phyloP scores from a whole-genome alignment of 1,140 invertebrate genomes.

The Cecropterus lyciades region DNA sequence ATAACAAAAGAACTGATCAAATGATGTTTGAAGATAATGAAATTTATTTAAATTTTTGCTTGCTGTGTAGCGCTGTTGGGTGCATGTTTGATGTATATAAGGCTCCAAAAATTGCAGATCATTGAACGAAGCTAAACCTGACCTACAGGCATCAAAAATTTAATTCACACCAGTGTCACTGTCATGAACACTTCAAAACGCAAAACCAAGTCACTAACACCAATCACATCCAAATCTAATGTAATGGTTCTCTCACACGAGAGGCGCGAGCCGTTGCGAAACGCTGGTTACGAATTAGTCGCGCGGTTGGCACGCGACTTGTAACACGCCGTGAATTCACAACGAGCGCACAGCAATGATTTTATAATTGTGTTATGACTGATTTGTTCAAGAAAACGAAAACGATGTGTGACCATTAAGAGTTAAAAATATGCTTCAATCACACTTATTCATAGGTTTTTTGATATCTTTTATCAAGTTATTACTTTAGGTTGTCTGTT shows the following conservation, averaged over 20 bases:
- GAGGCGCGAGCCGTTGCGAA: conserved; percentile 50
- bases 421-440: background rate
- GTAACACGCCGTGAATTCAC: conserved; percentile 56
- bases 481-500: too few relatives aligned
- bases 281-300: conserved; percentile 58
- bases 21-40: too few relatives aligned
- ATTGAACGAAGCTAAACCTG: background rate
- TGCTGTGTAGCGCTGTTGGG: too few relatives aligned
- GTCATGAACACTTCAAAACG: conserved; percentile 37
- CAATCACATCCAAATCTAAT: conserved; percentile 44
- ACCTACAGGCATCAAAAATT: background rate
- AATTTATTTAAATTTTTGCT: too few relatives aligned
- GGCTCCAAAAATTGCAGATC: conserved; percentile 1
- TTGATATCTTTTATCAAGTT: too few relatives aligned
- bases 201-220: conserved; percentile 41
- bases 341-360: conserved; percentile 50
- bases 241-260: conserved; percentile 51
- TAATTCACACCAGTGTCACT: conserved; percentile 44
- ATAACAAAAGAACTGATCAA: too few relatives aligned
- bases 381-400: conserved; percentile 36
- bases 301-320: conserved; percentile 59
- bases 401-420: conserved; percentile 28
- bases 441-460: too few relatives aligned
- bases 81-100: too few relatives aligned
- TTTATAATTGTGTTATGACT: conserved; percentile 47